Base-by-base conservation (phyloP, 1,140 invertebrate genomes). In the Oncopeltus fasciatus region DNA sequence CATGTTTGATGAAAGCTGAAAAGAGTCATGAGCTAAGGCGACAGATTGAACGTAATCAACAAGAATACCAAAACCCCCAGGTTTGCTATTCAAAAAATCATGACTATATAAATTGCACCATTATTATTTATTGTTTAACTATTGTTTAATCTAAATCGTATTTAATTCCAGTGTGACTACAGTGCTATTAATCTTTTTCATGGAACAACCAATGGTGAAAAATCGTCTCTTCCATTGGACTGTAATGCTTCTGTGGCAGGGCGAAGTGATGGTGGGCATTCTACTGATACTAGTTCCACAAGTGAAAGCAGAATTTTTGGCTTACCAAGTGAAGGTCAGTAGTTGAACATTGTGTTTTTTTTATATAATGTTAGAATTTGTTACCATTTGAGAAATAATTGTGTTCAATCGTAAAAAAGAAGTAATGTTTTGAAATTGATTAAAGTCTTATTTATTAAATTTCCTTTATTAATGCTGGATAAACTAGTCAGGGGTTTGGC, bases 241-340 rank as follows among this genome's bases (percentile, higher is more conserved):
- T 53, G 33, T 59, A 38, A 16, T 28, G n/a, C 56, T 47, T 44
- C 18, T 1, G 5, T 38, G 3, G 60, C 75, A 24, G 66, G 72
- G 67, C 72, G 44, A 66, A 73, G 69, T 18, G 80, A 82, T 60
- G n/a, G n/a, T n/a, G 74, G 75, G 18, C 79, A 80, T 70, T 77
- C 76, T 0, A 76, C 76, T 0, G 80, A 81, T 44, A 75, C 70
- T 16, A 71, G 74, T 68, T 76, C 76, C 4, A 72, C 75, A 16
- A 76, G 74, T 49, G 73, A 74, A 24, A n/a, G n/a, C n/a, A 51
- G 72, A 38, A 60, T 71, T 3, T 69, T 68, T 57, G 69, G 69
- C 49, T 65, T 68, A 28, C 67, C 68, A 5, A 74, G 73, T 64
- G 72, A 73, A 72, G 73, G 72, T 73, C 20, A n/a, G n/a, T n/a